Evolutionary conservation across 1,140 invertebrate species (phyloP), one percentile per base, ranked within the genome.

Genomic region (Drosophila subpulchrella): DNA sequence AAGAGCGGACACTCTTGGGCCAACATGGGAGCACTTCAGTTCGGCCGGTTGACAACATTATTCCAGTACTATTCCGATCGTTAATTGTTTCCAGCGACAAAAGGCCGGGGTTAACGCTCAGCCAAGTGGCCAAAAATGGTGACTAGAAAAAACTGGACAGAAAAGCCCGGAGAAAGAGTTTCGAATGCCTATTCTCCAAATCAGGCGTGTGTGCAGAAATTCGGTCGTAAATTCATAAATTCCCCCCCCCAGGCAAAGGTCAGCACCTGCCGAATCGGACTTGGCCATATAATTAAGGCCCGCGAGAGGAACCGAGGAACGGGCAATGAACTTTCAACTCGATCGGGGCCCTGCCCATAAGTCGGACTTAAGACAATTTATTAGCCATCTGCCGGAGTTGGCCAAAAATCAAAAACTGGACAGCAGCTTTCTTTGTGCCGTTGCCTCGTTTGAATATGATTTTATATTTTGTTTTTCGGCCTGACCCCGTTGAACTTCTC

Each of bases 311-410:
- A 34, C 50, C 44, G 11, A 42, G 61, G 44, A 53, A 47, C 50
- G 75, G 81, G 53, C 83, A 75, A 83, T 89, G 83, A 88, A 89
- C 83, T 89, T 88, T 88, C 84, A 88, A 83, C 83, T 74, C 42
- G 66, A 15, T 24, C 15, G 36, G 32, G 44, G 57, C 60, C 57
- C 44, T 24, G 44, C 57, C 53, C 51, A 65, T 46, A 48, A 60
- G 51, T 57, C 44, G n/a, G 50, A 20, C 75, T 59, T 65, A 61
- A 68, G 81, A 58, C 79, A 70, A 88, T 88, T 85, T 88, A 85
- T 86, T 82, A 78, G 61, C 39, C 63, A 70, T 58, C 59, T 72
- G 51, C 48, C 59, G 30, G 10, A 20, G 30, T 51, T 51, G n/a
- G 48, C 30, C 30, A 51, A 62, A 30, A 30, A 48, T 5, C 13